Evolutionary conservation across 92 coral and sea anemone genomes (phyloP), one percentile per base, ranked within the genome.

Genomic region (Epizoanthus scotinus): DNA sequence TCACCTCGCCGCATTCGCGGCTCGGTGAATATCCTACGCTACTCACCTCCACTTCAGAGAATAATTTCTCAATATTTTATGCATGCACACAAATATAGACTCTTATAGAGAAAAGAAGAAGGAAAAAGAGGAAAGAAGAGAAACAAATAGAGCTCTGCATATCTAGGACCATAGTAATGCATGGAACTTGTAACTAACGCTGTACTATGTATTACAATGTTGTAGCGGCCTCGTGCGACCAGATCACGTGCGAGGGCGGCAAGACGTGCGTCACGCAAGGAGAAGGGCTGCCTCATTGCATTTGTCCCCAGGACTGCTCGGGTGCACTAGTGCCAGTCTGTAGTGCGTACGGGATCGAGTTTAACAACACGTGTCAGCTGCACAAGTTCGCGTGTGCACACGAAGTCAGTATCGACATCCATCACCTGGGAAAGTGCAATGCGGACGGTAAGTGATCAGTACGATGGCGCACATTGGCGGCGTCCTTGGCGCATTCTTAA

Each of bases 291-390:
- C 68, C 81, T 2, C 67, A 36, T 58, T 75, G 81, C 8, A 75
- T 75, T 75, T 75, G 81, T 34, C 81, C 81, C 57, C 53, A 59
- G 81, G 81, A 75, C 81, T 75, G 81, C 81, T 75, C 81, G 69
- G 81, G 38, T 44, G 56, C 68, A 36, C 44, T 20, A 40, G 5
- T 59, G 13, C 81, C 81, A 2, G 81, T 75, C 14, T 75, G 81
- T 17, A 58, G 67, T 59, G 60, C 81, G 67, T 75, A 75, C 69
- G 14, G 81, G 81, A 75, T 75, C 68, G 67, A 75, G 38, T 75
- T 75, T 22, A 75, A 75, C 67, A 75, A 75, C 81, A 38, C 81
- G 21, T 75, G 81, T 31, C 68, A 75, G 36, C 60, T 75, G 81
- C 81, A 75, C 81, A 75, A 59, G 81, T 75, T 75, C n/a, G 81